Evolutionary conservation across 2,888 invertebrate genomes (phyloP), one percentile per base, ranked within the genome.

Genomic region (Oeneis ivallda): DNA sequence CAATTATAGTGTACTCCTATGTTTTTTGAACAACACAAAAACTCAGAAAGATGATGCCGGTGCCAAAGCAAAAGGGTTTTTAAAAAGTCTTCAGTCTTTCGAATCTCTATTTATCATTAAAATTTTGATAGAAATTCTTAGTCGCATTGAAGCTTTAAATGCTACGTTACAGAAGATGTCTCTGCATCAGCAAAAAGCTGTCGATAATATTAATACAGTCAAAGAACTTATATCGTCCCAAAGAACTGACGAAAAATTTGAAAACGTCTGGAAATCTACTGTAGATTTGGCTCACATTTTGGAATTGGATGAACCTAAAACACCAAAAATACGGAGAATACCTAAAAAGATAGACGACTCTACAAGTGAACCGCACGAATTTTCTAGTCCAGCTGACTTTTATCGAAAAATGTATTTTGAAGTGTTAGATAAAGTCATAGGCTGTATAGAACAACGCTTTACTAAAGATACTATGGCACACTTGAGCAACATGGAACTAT

Each of bases 221-320:
- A 41, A 41, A 41, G 41, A 41, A 41, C 6, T 41, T 41, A 41
- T 41, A 41, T 41, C 11, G 41, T 41, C 11, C 41, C 41, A 8
- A 41, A 41, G 41, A 41, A 7, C 9, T 9, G 41, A 8, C 41
- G 41, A 41, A 41, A 41, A 41, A 7, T 41, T 41, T 41, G 41
- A 41, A 41, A 41, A 41, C 41, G 41, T 11, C 41, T 41, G 41
- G 41, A 41, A 41, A 41, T 41, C 41, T 41, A 41, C 41, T 41
- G 41, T 41, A 41, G 9, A 41, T 41, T 41, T 41, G 41, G 41
- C 41, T 41, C 41, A 41, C 8, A 41, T 41, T 41, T 41, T 41
- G 41, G 41, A 41, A 41, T 41, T 41, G 41, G 41, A 41, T 41
- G 41, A 41, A 41, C 41, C 41, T 41, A 41, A 41, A 41, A 41